Conservation (phyloP, 1,140 invertebrate species). For the Drosophila nasuta region DNA sequence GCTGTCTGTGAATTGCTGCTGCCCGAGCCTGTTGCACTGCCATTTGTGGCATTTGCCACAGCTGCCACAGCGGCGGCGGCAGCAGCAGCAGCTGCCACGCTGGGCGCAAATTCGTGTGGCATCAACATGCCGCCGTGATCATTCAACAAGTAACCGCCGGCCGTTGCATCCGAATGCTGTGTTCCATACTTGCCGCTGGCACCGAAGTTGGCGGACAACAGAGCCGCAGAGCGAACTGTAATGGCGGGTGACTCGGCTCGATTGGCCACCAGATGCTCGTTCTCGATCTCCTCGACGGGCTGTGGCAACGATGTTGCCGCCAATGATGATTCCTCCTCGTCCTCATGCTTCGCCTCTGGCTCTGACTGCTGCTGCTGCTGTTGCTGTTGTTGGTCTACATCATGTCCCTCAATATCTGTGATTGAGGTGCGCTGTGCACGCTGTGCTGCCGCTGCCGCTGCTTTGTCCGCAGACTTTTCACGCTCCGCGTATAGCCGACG, state of each 20-base stretch:
- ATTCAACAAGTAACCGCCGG: constrained; percentile 67
- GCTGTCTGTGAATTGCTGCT: neutral
- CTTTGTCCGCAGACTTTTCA: constrained; percentile 41
- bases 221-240: constrained; percentile 10
- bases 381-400: constrained; percentile 1
- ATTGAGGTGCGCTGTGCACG: constrained; percentile 10
- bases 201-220: constrained; percentile 39
- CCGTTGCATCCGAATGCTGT: constrained; percentile 12
- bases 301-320: constrained; percentile 49
- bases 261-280: constrained; percentile 73
- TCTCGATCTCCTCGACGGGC: constrained; percentile 79
- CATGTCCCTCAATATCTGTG: neutral
- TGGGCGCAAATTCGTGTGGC: constrained; percentile 73
- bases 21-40: constrained; percentile 10
- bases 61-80: constrained; percentile 64
- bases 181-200: constrained; percentile 49
- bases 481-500: constrained; percentile 49
- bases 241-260: constrained; percentile 38
- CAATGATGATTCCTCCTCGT: neutral
- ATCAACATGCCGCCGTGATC: constrained; percentile 83
- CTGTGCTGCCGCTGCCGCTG: neutral
- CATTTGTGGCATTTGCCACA: constrained; percentile 40
- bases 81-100: constrained; percentile 56
- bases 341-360: neutral
- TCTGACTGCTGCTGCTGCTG: neutral